Conservation (phyloP, 2,888 invertebrate species). For the Miltochrista miniata region DNA sequence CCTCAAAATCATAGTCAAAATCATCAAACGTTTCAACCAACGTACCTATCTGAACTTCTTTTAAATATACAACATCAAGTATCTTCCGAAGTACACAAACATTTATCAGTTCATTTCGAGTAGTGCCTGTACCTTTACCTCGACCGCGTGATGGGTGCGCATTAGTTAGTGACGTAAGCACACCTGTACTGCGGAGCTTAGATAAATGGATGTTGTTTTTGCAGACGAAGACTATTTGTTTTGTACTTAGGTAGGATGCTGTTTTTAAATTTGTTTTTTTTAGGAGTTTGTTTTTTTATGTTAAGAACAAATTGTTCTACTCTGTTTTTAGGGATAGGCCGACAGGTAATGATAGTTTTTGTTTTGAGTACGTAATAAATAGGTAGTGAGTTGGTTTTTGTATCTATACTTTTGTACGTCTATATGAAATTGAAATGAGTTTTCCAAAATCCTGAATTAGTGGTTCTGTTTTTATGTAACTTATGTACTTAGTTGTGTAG, state of each 20-base stretch:
- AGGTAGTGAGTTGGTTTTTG: too few species aligned
- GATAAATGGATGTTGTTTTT: constrained; percentile 40
- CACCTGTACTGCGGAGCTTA: constrained; percentile 35
- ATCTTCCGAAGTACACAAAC: background rate
- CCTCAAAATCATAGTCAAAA: too few species aligned
- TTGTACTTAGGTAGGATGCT: background rate
- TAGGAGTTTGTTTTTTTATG: background rate
- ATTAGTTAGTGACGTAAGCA: constrained; percentile 37
- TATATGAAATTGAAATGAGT: too few species aligned
- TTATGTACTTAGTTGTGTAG: too few species aligned
- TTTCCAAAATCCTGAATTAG: too few species aligned
- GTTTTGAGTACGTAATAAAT: too few species aligned
- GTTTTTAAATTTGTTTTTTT: constrained; percentile 10
- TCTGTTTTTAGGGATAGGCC: too few species aligned
- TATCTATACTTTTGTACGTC: too few species aligned
- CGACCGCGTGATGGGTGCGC: constrained; percentile 34
- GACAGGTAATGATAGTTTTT: too few species aligned
- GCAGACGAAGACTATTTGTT: constrained; percentile 10
- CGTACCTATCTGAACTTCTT: too few species aligned
- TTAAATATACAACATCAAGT: background rate
- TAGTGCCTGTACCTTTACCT: constrained; percentile 12
- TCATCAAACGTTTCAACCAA: too few species aligned
- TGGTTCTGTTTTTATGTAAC: too few species aligned
- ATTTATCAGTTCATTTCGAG: constrained; percentile 6
- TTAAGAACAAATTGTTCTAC: background rate